phyloP scores from a whole-genome alignment of 2,797 vertebrate genomes.

The Rachycentron canadum region DNA sequence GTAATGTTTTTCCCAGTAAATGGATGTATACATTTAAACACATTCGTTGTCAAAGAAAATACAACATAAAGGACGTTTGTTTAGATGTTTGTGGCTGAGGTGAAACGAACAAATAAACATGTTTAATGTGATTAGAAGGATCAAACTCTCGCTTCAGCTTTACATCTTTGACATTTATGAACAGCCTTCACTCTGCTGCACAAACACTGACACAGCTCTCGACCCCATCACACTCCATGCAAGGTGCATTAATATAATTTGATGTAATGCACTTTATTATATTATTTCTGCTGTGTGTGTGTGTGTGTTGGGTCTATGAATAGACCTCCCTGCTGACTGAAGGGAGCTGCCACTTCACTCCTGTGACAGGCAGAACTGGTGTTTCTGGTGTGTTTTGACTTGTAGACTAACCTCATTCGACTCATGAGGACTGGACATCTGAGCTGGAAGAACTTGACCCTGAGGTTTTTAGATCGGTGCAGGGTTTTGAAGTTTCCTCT shows the following conservation, averaged over 20 bases:
- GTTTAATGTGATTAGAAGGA: neutral
- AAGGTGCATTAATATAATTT: conserved; percentile 51
- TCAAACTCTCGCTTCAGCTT: neutral
- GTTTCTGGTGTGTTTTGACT: neutral
- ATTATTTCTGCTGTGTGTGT: conserved; percentile 23
- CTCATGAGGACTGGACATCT: neutral
- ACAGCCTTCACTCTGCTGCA: neutral
- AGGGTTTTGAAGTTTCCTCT: no score
- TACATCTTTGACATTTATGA: neutral
- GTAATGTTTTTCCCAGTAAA: neutral
- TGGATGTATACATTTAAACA: neutral
- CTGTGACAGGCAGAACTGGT: conserved; percentile 3
- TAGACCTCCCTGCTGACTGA: conserved; percentile 27
- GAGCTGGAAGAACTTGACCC: neutral
- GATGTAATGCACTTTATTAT: conserved; percentile 52
- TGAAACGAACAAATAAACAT: neutral
- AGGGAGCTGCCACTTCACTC: conserved; percentile 8
- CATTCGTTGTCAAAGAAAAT: no score
- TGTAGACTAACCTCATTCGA: neutral
- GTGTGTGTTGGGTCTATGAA: conserved; percentile 34
- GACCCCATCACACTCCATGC: conserved; percentile 11
- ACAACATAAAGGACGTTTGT: no score
- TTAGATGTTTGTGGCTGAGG: neutral
- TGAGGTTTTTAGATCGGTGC: no score
- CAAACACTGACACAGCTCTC: conserved; percentile 2